Evolutionary conservation across 2,888 invertebrate species (phyloP), one percentile per base, ranked within the genome.

Genomic region (Cantharis rustica): DNA sequence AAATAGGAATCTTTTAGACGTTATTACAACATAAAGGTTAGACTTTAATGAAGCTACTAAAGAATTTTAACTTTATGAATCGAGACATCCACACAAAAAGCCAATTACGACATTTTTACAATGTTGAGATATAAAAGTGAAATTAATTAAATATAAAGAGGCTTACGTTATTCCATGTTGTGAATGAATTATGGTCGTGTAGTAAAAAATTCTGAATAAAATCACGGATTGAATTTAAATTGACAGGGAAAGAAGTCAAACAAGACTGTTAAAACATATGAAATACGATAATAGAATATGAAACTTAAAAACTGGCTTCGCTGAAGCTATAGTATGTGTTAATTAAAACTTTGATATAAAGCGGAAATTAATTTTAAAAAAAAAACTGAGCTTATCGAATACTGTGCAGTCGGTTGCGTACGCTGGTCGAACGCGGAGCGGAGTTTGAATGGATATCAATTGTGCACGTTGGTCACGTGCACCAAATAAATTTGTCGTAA

Each of bases 141-240:
- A 47, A 47, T 47, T 47, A 47, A 47, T 47, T 47, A 47, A 47
- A 47, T 47, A 47, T 47, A 47, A 47, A 47, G 47, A 47, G 31
- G 13, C 47, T 47, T 47, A 47, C 47, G 47, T 7, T 47, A n/a
- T n/a, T 47, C 47, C 47, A 66, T 23, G 64, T 66, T 66, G 64
- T 66, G 64, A 66, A 66, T 66, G 64, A 66, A 66, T 20, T 20
- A 23, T 17, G n/a, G 17, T 10, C 20, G 64, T n/a, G n/a, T 66
- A 20, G 23, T 66, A 23, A 66, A 20, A 66, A 66, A 66, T 16
- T 64, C 20, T 17, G 20, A 2, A 64, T 69, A 69, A 62, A 64
- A 61, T 47, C 70, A 66, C 64, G 70, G 63, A 66, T 71, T 75
- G 75, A 75, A 75, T 75, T 71, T 75, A 75, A 75, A 75, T 75